phyloP scores from a whole-genome alignment of 2,797 vertebrate species.

The Fratercula arctica region DNA sequence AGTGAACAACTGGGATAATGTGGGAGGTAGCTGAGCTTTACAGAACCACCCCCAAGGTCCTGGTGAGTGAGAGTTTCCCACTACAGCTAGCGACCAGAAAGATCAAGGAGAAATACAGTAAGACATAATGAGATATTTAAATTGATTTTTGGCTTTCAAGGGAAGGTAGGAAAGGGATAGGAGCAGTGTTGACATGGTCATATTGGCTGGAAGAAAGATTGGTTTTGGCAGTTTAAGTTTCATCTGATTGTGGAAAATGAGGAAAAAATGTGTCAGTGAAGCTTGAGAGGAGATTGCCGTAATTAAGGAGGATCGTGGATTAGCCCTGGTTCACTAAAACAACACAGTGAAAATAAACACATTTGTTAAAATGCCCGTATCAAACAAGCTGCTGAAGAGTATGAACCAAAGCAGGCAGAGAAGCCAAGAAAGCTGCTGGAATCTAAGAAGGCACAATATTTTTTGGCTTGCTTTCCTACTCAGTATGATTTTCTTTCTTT shows the following conservation, averaged over 20 bases:
- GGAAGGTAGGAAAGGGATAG: not conserved
- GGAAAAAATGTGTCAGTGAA: not conserved
- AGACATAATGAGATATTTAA: not conserved
- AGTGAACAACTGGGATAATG: not conserved
- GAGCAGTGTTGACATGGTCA: not conserved
- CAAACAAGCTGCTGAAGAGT: not conserved
- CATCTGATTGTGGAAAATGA: not conserved
- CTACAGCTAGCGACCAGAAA: not conserved
- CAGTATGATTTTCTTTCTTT: not conserved
- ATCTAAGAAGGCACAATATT: not conserved
- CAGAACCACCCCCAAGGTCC: not conserved
- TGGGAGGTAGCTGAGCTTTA: not conserved
- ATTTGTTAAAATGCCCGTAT: not conserved
- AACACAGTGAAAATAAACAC: conserved; percentile 10
- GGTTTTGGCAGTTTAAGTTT: not conserved
- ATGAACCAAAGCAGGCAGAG: not conserved
- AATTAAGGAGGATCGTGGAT: not conserved
- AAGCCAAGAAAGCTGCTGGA: conserved; percentile 1
- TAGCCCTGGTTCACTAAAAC: conserved; percentile 3
- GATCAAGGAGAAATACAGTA: not conserved
- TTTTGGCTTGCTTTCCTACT: not conserved
- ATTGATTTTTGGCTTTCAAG: not conserved
- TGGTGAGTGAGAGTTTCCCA: not conserved
- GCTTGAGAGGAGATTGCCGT: not conserved
- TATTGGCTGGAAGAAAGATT: not conserved